Evolutionary conservation across 1,140 invertebrate genomes (phyloP).

Genomic region (Episyrphus balteatus): DNA sequence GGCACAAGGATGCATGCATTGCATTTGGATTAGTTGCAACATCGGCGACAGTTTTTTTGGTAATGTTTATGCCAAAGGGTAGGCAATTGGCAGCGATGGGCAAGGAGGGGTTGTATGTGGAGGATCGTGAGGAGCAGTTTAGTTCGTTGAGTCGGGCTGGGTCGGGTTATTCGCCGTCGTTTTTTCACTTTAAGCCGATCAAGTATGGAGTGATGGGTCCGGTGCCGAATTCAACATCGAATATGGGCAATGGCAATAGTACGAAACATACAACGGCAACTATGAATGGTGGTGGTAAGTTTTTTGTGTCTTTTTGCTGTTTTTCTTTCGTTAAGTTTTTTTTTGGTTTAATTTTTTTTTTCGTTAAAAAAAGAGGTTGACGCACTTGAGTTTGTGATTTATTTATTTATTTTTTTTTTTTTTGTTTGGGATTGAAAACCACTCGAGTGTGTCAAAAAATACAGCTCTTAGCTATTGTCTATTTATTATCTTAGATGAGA

Average conservation of each 20-base stretch:
- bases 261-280: constrained; percentile 40
- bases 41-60: constrained; percentile 70
- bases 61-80: constrained; percentile 91
- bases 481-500: no score
- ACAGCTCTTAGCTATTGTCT: no score
- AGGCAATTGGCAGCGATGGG: constrained; percentile 83
- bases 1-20: constrained; percentile 73
- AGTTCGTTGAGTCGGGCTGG: constrained; percentile 65
- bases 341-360: no score
- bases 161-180: constrained; percentile 77
- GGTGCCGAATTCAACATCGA: constrained; percentile 30
- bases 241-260: constrained; percentile 30
- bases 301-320: constrained; percentile 6
- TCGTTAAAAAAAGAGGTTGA: no score
- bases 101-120: constrained; percentile 64
- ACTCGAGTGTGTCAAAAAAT: no score
- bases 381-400: no score
- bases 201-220: constrained; percentile 54
- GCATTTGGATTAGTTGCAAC: constrained; percentile 77
- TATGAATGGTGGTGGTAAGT: constrained; percentile 50
- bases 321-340: no score
- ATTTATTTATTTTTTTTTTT: no score
- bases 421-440: no score
- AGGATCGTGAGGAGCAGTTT: constrained; percentile 63
- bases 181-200: constrained; percentile 81